Conservation (phyloP, 1,140 invertebrate genomes). For the Hylaeus anthracinus region DNA sequence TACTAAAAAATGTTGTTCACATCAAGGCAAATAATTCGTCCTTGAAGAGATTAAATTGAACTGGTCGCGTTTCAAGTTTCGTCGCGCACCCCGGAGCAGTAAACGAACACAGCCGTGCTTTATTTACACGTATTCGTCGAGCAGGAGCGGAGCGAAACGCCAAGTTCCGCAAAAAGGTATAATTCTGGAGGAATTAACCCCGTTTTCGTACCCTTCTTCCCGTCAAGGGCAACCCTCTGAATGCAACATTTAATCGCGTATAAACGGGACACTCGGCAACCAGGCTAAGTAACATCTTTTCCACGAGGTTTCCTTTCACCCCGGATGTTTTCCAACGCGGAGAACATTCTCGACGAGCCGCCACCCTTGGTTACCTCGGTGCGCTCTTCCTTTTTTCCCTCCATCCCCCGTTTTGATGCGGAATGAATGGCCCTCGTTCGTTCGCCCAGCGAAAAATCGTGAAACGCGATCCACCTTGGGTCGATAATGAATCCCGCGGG, state of each 20-base stretch:
- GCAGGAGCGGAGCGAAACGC: no score
- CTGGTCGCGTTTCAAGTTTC: no score
- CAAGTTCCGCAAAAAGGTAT: neutral
- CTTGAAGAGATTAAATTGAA: no score
- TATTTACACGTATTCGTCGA: no score
- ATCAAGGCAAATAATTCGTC: no score
- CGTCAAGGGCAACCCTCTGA: neutral
- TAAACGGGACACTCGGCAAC: neutral
- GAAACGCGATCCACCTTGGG: neutral
- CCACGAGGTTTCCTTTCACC: neutral
- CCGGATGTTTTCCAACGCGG: no score
- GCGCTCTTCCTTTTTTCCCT: neutral
- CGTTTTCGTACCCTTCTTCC: neutral
- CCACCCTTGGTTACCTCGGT: neutral
- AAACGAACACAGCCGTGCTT: no score
- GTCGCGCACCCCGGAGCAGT: no score
- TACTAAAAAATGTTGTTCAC: no score
- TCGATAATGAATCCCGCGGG: conserved; percentile 1
- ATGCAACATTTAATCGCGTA: neutral
- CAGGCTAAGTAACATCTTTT: neutral
- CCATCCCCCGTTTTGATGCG: neutral
- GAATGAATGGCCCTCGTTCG: neutral
- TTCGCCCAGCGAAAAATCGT: neutral
- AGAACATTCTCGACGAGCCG: neutral
- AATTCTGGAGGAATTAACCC: neutral